Conservation (phyloP, 1,140 invertebrate species). For the Phthorimaea operculella region DNA sequence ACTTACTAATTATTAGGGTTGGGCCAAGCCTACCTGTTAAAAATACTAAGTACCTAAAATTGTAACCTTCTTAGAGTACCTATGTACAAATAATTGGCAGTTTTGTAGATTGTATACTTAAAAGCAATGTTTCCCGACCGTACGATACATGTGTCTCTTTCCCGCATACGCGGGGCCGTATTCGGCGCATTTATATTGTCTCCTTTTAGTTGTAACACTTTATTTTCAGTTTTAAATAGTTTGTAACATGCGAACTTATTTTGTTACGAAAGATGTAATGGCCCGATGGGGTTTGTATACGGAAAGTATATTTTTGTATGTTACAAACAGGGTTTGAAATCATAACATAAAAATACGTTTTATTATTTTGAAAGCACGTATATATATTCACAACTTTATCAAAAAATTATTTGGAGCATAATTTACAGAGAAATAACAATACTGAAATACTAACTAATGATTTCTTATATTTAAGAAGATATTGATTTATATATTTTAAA, state of each 20-base stretch:
- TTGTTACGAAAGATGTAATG: not conserved
- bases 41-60: too few relatives aligned
- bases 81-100: too few relatives aligned
- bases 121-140: constrained; percentile 22
- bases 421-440: not conserved
- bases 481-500: too few relatives aligned
- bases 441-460: not conserved
- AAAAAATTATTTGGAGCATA: too few relatives aligned
- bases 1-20: too few relatives aligned
- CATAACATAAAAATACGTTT: too few relatives aligned
- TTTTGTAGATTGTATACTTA: too few relatives aligned
- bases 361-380: too few relatives aligned
- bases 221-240: not conserved
- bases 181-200: constrained; percentile 29
- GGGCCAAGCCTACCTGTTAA: too few relatives aligned
- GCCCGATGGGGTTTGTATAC: constrained; percentile 1
- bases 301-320: not conserved
- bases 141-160: constrained; percentile 14
- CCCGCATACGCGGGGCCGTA: constrained; percentile 20
- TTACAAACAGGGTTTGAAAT: not conserved
- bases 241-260: not conserved
- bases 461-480: too few relatives aligned
- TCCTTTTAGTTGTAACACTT: not conserved
- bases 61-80: too few relatives aligned
- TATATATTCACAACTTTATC: too few relatives aligned